These are phyloP conservation scores for Semotilus atromaculatus DNA, from an alignment of 2,797 vertebrate species.

Conservation along the genomic window DNA sequence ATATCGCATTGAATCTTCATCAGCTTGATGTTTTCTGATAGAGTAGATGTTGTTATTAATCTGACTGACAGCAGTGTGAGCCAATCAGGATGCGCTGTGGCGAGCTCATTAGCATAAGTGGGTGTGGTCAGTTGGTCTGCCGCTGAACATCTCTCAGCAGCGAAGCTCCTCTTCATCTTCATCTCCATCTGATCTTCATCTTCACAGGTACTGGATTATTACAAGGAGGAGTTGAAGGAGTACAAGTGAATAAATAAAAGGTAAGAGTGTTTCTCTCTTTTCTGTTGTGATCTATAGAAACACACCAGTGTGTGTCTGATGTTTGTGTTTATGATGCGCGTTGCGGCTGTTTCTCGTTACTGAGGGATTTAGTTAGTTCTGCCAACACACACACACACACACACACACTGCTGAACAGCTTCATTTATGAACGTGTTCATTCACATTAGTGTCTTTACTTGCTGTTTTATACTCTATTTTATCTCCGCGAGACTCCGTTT, in stretches of 20 bases:
- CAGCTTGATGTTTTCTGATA: not conserved
- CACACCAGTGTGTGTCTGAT: not conserved
- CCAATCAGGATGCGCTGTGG: slow-evolving; percentile 25
- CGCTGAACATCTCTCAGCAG: not conserved
- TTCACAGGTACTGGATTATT: not conserved
- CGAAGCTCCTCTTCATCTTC: not conserved
- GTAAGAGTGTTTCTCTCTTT: not conserved
- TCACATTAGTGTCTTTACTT: not conserved
- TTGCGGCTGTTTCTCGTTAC: not conserved
- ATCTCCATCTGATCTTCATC: slow-evolving; percentile 8
- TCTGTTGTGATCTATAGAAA: not conserved
- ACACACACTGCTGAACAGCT: not conserved
- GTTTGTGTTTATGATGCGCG: not conserved
- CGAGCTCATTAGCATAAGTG: not conserved
- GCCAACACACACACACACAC: too few species aligned
- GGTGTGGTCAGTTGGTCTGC: slow-evolving; percentile 42
- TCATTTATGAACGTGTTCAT: not conserved
- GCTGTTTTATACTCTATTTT: not conserved
- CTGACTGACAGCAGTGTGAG: slow-evolving; percentile 17
- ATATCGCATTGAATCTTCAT: not conserved
- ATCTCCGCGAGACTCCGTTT: not conserved
- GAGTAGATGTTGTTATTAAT: slow-evolving; percentile 20
- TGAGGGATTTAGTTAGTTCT: not conserved
- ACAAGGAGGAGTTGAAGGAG: not conserved
- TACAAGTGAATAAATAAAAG: not conserved